Evolutionary conservation across 2,797 vertebrate genomes (phyloP).

Genomic region (Austrolebias charrua): DNA sequence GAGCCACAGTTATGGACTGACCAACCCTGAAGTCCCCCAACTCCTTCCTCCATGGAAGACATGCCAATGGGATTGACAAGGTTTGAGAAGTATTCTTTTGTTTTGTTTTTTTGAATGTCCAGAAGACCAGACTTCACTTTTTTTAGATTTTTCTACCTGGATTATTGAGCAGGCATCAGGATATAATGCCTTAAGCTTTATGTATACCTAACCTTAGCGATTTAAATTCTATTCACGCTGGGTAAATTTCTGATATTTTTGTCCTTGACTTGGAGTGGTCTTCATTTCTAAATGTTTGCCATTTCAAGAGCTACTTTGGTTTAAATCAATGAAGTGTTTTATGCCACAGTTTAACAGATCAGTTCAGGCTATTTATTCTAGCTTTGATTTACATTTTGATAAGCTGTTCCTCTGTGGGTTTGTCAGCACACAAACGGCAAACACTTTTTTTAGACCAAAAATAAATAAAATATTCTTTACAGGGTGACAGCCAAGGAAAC

Average conservation of each 20-base stretch:
- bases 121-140: no score
- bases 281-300: not conserved
- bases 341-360: constrained; percentile 20
- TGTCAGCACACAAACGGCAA: constrained; percentile 29
- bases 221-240: no score
- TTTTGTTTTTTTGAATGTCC: no score
- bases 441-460: constrained; percentile 41
- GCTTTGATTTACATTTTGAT: constrained; percentile 32
- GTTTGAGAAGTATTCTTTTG: no score
- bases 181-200: no score
- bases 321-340: constrained; percentile 8
- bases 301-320: constrained; percentile 7
- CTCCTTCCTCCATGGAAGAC: no score
- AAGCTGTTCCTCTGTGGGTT: constrained; percentile 12
- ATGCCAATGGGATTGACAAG: no score
- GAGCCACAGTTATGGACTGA: no score
- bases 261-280: not conserved
- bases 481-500: constrained; percentile 62
- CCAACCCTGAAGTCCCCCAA: no score
- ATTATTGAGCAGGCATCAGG: no score
- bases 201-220: no score
- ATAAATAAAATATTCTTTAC: constrained; percentile 60
- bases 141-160: no score
- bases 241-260: not conserved
- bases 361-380: constrained; percentile 6